Percentiles rank a stretch among this genome's conserved stretches.
phyloP scores from a whole-genome alignment of 2,888 invertebrate genomes.

The Bhutanitis thaidina region DNA sequence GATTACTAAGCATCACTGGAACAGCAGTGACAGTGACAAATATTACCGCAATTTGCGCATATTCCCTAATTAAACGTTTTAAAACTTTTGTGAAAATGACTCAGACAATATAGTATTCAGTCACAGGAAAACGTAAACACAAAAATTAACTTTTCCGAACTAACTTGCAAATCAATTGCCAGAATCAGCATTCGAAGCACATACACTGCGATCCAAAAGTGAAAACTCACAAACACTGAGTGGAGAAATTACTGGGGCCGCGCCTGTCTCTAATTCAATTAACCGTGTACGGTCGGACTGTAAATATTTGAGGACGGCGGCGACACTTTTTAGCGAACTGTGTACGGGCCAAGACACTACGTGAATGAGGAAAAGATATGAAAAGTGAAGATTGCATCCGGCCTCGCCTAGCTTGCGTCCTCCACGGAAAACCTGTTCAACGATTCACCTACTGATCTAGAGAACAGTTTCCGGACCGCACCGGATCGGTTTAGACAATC shows the following conservation, averaged over 20 bases:
- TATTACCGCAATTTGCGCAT: not conserved
- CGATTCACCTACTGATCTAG: slow-evolving; percentile 67
- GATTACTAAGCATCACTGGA: slow-evolving; percentile 1
- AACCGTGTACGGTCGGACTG: slow-evolving; percentile 29
- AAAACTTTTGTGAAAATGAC: not conserved
- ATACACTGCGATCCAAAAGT: slow-evolving; percentile 49
- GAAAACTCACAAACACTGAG: slow-evolving; percentile 41
- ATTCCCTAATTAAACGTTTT: not conserved
- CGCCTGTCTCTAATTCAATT: slow-evolving; percentile 53
- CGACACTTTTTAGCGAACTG: slow-evolving; percentile 34
- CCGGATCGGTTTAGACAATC: slow-evolving; percentile 25
- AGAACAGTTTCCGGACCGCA: slow-evolving; percentile 52
- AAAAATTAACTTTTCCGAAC: slow-evolving; percentile 7
- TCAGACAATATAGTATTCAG: not conserved
- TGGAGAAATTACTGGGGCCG: slow-evolving; percentile 29
- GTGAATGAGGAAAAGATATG: slow-evolving; percentile 44
- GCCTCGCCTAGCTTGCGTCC: slow-evolving; percentile 45
- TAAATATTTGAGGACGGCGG: slow-evolving; percentile 36
- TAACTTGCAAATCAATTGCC: not conserved
- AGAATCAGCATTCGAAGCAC: slow-evolving; percentile 22
- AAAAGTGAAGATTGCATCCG: slow-evolving; percentile 52
- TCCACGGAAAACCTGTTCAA: slow-evolving; percentile 58
- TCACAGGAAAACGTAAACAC: not conserved
- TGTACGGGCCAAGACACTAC: slow-evolving; percentile 23
- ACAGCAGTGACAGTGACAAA: not conserved